These are phyloP conservation scores for Apodemia mormo DNA, from an alignment of 2,888 invertebrate species.

Conservation along the genomic window DNA sequence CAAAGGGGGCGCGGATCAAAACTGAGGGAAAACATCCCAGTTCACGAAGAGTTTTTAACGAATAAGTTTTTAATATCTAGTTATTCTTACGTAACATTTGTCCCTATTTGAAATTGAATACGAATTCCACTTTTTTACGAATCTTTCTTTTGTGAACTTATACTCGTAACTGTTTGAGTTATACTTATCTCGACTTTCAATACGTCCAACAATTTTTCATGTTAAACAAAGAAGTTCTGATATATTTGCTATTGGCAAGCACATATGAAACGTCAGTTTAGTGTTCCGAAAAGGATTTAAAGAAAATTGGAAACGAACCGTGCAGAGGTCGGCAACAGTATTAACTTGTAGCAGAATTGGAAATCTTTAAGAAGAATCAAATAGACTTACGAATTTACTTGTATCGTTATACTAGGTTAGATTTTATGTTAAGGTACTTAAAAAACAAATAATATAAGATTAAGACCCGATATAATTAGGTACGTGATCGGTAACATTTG, in stretches of 20 bases:
- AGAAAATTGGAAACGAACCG: background rate
- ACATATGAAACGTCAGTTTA: background rate
- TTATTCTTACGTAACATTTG: too few relatives aligned
- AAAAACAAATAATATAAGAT: too few relatives aligned
- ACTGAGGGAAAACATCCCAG: too few relatives aligned
- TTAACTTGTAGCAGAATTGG: constrained; percentile 3
- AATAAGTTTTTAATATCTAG: too few relatives aligned
- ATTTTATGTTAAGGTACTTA: background rate
- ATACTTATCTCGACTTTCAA: background rate
- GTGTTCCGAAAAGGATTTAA: background rate
- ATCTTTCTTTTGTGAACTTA: background rate
- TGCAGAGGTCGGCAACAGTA: constrained; percentile 7
- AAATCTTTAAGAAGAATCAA: constrained; percentile 6
- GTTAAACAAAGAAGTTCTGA: background rate
- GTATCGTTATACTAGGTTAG: background rate
- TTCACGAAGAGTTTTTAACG: too few relatives aligned
- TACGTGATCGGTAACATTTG: too few relatives aligned
- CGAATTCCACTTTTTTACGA: background rate
- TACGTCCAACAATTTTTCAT: background rate
- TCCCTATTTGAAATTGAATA: too few relatives aligned
- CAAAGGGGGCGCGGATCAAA: too few relatives aligned
- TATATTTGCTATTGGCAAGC: background rate
- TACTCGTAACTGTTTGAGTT: background rate
- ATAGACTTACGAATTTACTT: constrained; percentile 3
- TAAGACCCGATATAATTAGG: too few relatives aligned